Evolutionary conservation across 2,113 vertebrate species (phyloP), one percentile per base, ranked within the genome.

Genomic region (Scortum barcoo): DNA sequence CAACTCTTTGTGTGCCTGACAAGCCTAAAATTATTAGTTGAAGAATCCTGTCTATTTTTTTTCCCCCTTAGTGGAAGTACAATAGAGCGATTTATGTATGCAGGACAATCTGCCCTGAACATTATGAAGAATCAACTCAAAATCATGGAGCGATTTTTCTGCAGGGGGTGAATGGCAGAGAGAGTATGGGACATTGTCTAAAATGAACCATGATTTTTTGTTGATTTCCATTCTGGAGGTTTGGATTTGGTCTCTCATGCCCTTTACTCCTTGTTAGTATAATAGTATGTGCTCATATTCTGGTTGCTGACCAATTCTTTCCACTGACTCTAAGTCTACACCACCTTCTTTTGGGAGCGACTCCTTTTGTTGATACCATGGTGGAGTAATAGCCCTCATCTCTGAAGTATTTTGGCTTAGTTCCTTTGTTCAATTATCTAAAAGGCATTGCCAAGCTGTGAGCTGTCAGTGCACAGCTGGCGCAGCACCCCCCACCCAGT

Each of bases 11-110:
- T 77, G 60, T 33, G 19, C 51, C 24, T 58, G 60, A 72, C 67
- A 58, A 58, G 60, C 12, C 60, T 66, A 8, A 66, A 72, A 77
- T 58, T 12, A 78, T n/a, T 24, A 44, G 13, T 24, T 60, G 40
- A 65, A 62, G 14, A 26, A 28, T 54, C 26, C 22, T 75, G 20
- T 42, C 44, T 28, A 0, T 9, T 7, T 13, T 30, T 67, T 40
- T 30, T 19, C 11, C 4, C 11, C 36, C 9, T 46, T 4, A 28
- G 14, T 50, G 22, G 24, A 60, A 60, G 62, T 42, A 62, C 22
- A 56, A 48, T 22, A 13, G 17, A 6, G 6, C 3, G 3, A 36
- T 36, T 36, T 24, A 33, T 56, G 10, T 10, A 24, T 66, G 28
- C 22, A 56, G 50, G 48, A 56, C 0, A 24, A 50, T 74, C 57